These are phyloP conservation scores for Cactoblastis cactorum DNA, from an alignment of 2,888 invertebrate genomes.

Conservation along the genomic window DNA sequence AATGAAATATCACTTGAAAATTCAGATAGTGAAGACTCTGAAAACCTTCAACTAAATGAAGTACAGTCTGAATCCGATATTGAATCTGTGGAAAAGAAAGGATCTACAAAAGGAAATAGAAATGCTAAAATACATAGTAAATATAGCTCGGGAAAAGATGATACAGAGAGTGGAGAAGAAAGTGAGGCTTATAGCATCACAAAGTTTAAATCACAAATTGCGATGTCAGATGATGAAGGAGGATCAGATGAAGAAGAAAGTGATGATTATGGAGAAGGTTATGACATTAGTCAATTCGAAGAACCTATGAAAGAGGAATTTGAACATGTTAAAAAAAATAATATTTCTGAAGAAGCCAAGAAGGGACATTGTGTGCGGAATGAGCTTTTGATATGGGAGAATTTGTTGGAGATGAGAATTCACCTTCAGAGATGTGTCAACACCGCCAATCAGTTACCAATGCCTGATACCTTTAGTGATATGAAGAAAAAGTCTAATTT, in stretches of 20 bases:
- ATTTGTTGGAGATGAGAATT: conserved; percentile 90
- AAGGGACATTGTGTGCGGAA: conserved; percentile 85
- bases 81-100: neutral
- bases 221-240: conserved; percentile 35
- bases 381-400: conserved; percentile 90
- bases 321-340: conserved; percentile 78
- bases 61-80: conserved; percentile 7
- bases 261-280: conserved; percentile 53
- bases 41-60: conserved; percentile 6
- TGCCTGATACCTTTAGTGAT: conserved; percentile 71
- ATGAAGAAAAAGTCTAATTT: conserved; percentile 74
- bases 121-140: conserved; percentile 14
- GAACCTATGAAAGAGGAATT: conserved; percentile 74
- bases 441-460: conserved; percentile 89
- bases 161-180: conserved; percentile 40
- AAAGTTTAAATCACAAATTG: conserved; percentile 40
- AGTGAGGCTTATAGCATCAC: conserved; percentile 49
- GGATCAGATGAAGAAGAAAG: conserved; percentile 34
- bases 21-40: conserved; percentile 24
- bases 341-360: conserved; percentile 78
- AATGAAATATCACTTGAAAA: conserved; percentile 15
- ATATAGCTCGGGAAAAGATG: conserved; percentile 30
- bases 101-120: conserved; percentile 8
- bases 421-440: conserved; percentile 90
- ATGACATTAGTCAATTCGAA: conserved; percentile 65